Evolutionary conservation across 2,888 invertebrate species (phyloP), one percentile per base, ranked within the genome.

Genomic region (Notodonta dromedarius): DNA sequence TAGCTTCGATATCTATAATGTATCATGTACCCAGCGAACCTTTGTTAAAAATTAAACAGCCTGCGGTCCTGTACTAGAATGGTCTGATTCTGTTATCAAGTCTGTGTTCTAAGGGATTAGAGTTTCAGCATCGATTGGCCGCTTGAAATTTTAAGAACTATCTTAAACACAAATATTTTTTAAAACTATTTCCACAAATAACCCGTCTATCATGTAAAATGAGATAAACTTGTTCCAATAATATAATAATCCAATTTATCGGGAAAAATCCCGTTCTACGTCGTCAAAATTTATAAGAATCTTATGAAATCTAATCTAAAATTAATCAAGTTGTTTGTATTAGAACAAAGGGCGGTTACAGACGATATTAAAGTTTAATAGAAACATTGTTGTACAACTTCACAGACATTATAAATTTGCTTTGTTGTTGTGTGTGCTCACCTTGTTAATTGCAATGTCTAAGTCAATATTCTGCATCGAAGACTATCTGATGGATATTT

Each of bases 1-100:
- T 24, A 24, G 24, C 1, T 24, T 24, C 24, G 24, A 24, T 24
- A 24, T 24, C 6, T 68, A 71, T 73, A 70, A 77, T 77, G 70
- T 69, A 76, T 62, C 56, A 48, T 60, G 53, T 57, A 56, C 59
- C 66, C 59, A 67, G 59, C 57, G 57, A 66, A 70, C 68, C 78
- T 76, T 65, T 70, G 71, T 78, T 78, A 69, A 76, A 76, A 71
- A 77, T 77, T 66, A 67, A 77, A 66, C 66, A 59, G 66, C 42
- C 56, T 16, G 55, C 50, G 62, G 67, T 65, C 63, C 61, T 57
- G 54, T 9, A 42, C 9, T 11, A 42, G 67, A 74, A 73, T 67
- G 67, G 61, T 71, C 73, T 73, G 71, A 76, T 77, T 78, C 71
- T 70, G 78, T 77, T 71, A 74, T 63, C 61, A 68, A 68, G 2